Conservation (phyloP, 2,888 invertebrate species). For the Ormia ochracea region DNA sequence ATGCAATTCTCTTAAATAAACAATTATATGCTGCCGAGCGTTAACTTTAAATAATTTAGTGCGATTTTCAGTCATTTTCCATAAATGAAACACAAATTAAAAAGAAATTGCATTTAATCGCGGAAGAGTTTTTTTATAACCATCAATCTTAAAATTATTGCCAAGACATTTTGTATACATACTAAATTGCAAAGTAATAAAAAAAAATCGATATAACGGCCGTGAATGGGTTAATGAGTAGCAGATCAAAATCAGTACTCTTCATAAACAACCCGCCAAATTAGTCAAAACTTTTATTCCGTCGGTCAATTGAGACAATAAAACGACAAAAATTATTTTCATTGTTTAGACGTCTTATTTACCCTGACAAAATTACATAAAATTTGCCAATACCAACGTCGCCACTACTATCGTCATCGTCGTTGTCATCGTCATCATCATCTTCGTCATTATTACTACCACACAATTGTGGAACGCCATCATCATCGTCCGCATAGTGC, state of each 20-base stretch:
- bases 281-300: conserved; percentile 7
- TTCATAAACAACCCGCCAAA: neutral
- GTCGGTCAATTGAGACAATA: conserved; percentile 31
- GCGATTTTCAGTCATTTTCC: no score
- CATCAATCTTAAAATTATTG: no score
- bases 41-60: no score
- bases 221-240: conserved; percentile 17
- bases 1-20: no score
- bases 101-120: no score
- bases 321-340: neutral
- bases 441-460: neutral
- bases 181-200: no score
- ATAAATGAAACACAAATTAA: no score
- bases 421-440: neutral
- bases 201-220: neutral
- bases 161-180: no score
- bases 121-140: no score
- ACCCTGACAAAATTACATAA: conserved; percentile 18
- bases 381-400: conserved; percentile 36
- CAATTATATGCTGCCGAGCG: no score
- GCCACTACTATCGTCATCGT: neutral
- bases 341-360: neutral
- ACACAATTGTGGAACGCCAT: no score
- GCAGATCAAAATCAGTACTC: neutral
- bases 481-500: neutral